These are phyloP conservation scores for Pitta sordida DNA, from an alignment of 2,113 vertebrate genomes.

Conservation along the genomic window DNA sequence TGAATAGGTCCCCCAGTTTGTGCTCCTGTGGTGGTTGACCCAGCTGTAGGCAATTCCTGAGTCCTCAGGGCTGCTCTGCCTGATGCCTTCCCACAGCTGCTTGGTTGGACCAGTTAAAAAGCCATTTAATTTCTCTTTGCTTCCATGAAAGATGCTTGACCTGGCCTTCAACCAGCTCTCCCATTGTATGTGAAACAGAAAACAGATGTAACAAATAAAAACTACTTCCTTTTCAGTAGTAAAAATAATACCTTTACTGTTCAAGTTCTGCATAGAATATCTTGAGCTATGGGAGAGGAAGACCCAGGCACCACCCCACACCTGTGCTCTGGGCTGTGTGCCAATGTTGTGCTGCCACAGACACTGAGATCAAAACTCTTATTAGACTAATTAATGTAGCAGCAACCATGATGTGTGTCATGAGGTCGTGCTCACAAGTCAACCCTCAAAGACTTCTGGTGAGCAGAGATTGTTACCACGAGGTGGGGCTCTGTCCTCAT, in stretches of 20 bases:
- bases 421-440: background rate
- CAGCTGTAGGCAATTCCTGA: background rate
- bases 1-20: background rate
- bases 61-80: background rate
- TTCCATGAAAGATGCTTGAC: background rate
- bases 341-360: background rate
- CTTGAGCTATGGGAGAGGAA: background rate
- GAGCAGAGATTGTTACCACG: accelerated
- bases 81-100: background rate
- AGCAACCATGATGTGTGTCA: background rate
- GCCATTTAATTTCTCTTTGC: background rate
- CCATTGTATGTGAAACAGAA: background rate
- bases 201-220: background rate
- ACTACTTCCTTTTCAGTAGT: background rate
- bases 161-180: background rate
- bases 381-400: background rate
- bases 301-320: background rate
- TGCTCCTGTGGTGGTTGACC: background rate
- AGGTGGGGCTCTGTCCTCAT: conserved; percentile 1
- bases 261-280: background rate
- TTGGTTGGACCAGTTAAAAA: background rate
- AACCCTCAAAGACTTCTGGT: background rate
- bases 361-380: background rate
- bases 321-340: accelerated
- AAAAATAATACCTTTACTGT: background rate